Base-by-base conservation (phyloP, 2,888 invertebrate genomes). In the Hyposoter dolosus region DNA sequence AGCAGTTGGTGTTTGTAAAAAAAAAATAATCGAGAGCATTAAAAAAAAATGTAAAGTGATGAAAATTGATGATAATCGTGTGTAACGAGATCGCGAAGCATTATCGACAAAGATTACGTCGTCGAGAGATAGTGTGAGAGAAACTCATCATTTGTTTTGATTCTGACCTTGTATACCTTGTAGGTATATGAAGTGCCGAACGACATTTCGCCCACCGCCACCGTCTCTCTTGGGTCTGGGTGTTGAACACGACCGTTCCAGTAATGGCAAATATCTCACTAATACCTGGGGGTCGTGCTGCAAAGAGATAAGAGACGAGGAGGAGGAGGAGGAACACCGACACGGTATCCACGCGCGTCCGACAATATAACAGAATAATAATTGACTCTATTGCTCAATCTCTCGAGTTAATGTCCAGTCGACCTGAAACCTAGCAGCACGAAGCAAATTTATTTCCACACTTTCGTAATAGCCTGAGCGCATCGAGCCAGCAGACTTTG, bases 101-200 rank as follows among this genome's bases (percentile, higher is more conserved):
- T 35, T 35, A 40, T n/a, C n/a, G 40, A 17, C n/a, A n/a, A 23
- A 28, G 47, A 23, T 6, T 47, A 17, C 63, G 28, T 32, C 35
- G 66, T 81, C 10, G 0, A 47, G 60, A 74, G 40, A 1, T 7
- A 40, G 7, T 1, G 40, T 9, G 40, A 40, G 40, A 40, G 40
- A 40, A 4, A 35, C 72, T 60, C 71, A 74, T 83, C 78, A 60
- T 83, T 83, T 50, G 10, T 76, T 78, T 81, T 77, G 23, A 79
- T 76, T 81, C 89, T 89, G 87, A 89, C 88, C 89, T 89, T 89
- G 89, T 88, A 89, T 85, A 89, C 87, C 88, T 87, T 88, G 87
- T 89, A 89, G 84, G 89, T 88, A 84, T 89, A 89, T 85, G 89
- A 88, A 86, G 89, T 87, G 89, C 89, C 89, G 86, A 87, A 89